Base-by-base conservation (phyloP, 2,113 vertebrate species). In the Campylorhamphus procurvoides region DNA sequence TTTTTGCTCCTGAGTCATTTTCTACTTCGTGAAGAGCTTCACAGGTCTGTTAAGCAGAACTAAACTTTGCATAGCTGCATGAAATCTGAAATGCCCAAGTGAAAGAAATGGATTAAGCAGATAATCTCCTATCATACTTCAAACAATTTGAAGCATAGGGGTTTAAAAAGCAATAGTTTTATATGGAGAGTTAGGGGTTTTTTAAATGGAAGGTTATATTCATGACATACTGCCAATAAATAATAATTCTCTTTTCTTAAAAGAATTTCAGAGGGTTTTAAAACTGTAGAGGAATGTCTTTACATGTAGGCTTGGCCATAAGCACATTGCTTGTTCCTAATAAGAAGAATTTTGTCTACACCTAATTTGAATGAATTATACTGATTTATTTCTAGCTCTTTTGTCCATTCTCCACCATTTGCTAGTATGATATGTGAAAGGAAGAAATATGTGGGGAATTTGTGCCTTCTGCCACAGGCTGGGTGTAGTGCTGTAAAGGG, bases 101-200 rank as follows among this genome's bases (percentile, higher is more conserved):
- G 74, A 81, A 62, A 69, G 87, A 44, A 91, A 66, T 85, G 77
- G 84, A 81, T 96, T 95, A 91, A 80, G 59, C 58, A 84, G 90
- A 93, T 96, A 77, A 85, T 89, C 49, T 93, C 64, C 50, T 67
- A 47, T 89, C 75, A 68, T 20, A 68, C 68, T 84, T 94, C 59
- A 80, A 86, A 62, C 22, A 25, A 27, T 31, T 60, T 62, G 56
- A 91, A 81, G 68, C 27, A 35, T 7, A 52, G 9, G 4, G 20
- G 6, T 84, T 91, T 84, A 35, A 81, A 84, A 50, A 90, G 10
- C 2, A 5, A 8, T 56, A 29, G 50, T 55, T 85, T 83, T 55
- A 33, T 55, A 37, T n/a, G 9, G 40, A 78, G 42, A 19, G 10
- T 69, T 5, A n/a, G 19, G 9, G 23, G 64, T 35, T 46, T 66